Evolutionary conservation across 2,113 vertebrate species (phyloP).

Genomic region (Paratilapia polleni): DNA sequence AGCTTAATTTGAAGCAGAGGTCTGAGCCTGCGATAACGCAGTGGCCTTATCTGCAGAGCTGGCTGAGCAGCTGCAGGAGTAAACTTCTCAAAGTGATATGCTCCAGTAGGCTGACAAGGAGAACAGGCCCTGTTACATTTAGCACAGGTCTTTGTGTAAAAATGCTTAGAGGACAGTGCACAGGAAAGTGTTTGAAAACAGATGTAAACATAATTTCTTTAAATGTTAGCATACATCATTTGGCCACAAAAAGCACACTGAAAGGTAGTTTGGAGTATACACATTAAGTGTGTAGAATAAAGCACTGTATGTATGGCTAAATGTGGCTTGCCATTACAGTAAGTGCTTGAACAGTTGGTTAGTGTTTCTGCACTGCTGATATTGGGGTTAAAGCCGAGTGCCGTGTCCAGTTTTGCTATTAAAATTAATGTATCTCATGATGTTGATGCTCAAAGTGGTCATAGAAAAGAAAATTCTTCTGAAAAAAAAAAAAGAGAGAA

Average conservation of each 20-base stretch:
- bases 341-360: not conserved
- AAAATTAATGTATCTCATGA: not conserved
- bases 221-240: constrained; percentile 7
- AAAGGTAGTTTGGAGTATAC: not conserved
- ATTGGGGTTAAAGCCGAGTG: not conserved
- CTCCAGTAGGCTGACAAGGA: constrained; percentile 21
- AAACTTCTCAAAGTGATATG: constrained; percentile 54
- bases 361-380: not conserved
- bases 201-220: constrained; percentile 23
- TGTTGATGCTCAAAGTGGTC: not conserved
- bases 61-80: constrained; percentile 33
- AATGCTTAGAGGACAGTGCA: not conserved
- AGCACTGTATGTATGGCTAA: not conserved
- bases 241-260: not conserved
- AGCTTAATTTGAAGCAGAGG: constrained; percentile 65
- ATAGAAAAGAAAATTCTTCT: not conserved
- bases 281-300: too few species aligned
- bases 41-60: constrained; percentile 42
- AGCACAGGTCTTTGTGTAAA: not conserved
- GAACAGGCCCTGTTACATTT: constrained; percentile 9
- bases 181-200: not conserved
- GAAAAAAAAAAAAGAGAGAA: too few species aligned
- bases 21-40: constrained; percentile 40
- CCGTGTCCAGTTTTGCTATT: fast-evolving
- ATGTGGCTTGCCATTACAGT: not conserved